A percentile compares a stretch with the other conserved stretches of the same genome.
Evolutionary conservation across 64 coral and sea anemone genomes (phyloP).

Genomic region (Montipora efflorescens): DNA sequence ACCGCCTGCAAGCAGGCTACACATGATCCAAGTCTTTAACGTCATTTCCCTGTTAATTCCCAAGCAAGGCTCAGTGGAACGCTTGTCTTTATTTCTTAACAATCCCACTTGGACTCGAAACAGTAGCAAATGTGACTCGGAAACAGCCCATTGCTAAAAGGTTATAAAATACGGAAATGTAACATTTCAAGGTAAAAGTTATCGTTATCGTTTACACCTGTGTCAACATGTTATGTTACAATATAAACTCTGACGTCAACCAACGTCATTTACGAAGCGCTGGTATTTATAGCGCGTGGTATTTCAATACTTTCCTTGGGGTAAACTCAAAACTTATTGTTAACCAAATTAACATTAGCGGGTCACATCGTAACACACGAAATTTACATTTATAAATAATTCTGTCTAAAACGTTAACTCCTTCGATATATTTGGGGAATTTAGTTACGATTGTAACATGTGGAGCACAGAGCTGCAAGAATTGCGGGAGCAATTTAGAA

Average conservation of each 20-base stretch:
- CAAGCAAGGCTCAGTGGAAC: too few species aligned
- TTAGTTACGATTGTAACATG: neutral
- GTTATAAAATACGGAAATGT: too few species aligned
- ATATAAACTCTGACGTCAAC: neutral
- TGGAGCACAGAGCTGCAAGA: conserved; percentile 21
- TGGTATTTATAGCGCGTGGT: neutral
- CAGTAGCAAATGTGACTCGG: too few species aligned
- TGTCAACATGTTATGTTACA: neutral
- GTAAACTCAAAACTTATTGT: neutral
- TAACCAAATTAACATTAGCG: neutral
- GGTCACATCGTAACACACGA: neutral
- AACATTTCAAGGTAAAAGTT: too few species aligned
- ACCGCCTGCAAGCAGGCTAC: too few species aligned
- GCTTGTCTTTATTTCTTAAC: too few species aligned
- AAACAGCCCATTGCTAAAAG: too few species aligned
- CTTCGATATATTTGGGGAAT: neutral
- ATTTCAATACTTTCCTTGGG: neutral
- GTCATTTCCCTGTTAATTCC: too few species aligned
- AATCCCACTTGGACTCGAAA: too few species aligned
- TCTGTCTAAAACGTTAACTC: neutral
- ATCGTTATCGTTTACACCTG: too few species aligned
- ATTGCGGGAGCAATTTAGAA: conserved; percentile 5
- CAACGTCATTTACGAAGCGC: neutral
- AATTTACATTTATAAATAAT: neutral
- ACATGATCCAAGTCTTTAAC: too few species aligned